A percentile compares a stretch with the other conserved stretches of the same genome.
phyloP scores from a whole-genome alignment of 2,797 vertebrate genomes.

The Clarias platycephalus region DNA sequence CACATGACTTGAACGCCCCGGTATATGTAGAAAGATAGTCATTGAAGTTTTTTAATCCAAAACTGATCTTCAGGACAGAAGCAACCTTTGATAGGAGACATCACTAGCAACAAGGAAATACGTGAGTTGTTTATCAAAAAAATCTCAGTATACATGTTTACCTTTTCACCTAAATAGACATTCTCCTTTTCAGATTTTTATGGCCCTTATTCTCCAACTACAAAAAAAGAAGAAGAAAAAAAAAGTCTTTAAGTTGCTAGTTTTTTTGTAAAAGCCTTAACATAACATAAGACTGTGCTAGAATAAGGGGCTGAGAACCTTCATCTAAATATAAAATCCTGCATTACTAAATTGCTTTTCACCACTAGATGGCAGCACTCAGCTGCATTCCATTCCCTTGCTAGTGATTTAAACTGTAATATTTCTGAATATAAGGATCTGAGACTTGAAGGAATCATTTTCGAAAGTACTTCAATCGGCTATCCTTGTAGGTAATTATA shows the following conservation, averaged over 20 bases:
- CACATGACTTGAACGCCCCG: no score
- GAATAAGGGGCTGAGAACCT: neutral
- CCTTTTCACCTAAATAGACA: neutral
- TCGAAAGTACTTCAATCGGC: neutral
- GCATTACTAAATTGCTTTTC: neutral
- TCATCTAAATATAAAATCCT: neutral
- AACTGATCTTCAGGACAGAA: neutral
- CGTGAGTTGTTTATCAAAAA: neutral
- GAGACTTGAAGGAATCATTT: neutral
- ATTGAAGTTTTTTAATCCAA: neutral
- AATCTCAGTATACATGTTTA: neutral
- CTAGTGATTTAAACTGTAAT: neutral
- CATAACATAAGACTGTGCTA: neutral
- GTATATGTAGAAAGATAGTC: no score
- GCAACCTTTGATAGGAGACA: neutral
- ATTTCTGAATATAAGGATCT: neutral
- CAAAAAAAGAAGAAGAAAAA: neutral
- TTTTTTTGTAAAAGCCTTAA: neutral
- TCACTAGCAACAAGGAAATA: neutral
- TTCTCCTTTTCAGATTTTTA: no score
- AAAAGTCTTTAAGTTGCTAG: neutral
- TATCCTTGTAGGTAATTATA: slow-evolving; percentile 27
- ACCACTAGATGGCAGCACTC: slow-evolving; percentile 33
- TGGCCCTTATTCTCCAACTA: neutral
- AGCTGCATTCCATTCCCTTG: neutral